Evolutionary conservation across 2,888 invertebrate genomes (phyloP).

Genomic region (Iphiclides podalirius): DNA sequence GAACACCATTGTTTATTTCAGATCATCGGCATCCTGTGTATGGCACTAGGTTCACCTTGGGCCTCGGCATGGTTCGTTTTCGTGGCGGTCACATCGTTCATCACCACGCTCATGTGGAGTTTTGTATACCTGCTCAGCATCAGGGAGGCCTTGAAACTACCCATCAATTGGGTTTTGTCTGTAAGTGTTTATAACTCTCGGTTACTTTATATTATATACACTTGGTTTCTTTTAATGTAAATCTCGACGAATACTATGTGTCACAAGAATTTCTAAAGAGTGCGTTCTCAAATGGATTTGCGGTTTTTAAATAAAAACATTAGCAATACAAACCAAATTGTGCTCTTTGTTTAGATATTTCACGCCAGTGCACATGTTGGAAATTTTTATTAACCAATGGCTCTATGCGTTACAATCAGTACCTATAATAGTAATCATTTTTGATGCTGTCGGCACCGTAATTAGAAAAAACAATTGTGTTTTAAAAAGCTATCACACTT

Average conservation of each 20-base stretch:
- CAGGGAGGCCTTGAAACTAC: slow-evolving; percentile 87
- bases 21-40: slow-evolving; percentile 91
- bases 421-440: no score
- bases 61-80: slow-evolving; percentile 91
- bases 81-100: slow-evolving; percentile 90
- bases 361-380: no score
- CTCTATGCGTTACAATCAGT: no score
- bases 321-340: no score
- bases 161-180: slow-evolving; percentile 91
- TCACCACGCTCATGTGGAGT: slow-evolving; percentile 89
- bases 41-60: slow-evolving; percentile 88
- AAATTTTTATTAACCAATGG: no score
- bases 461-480: no score
- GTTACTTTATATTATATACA: not conserved
- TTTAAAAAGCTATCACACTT: no score
- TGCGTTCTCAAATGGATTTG: no score
- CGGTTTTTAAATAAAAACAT: no score
- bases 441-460: no score
- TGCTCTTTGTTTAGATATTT: no score
- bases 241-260: not conserved
- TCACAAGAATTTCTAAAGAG: no score
- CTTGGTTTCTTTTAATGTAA: not conserved
- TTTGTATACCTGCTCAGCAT: slow-evolving; percentile 90
- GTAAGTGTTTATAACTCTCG: slow-evolving; percentile 82
- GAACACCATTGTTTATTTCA: slow-evolving; percentile 77